Base-by-base conservation (phyloP, 2,797 vertebrate species). In the Sciurus carolinensis region DNA sequence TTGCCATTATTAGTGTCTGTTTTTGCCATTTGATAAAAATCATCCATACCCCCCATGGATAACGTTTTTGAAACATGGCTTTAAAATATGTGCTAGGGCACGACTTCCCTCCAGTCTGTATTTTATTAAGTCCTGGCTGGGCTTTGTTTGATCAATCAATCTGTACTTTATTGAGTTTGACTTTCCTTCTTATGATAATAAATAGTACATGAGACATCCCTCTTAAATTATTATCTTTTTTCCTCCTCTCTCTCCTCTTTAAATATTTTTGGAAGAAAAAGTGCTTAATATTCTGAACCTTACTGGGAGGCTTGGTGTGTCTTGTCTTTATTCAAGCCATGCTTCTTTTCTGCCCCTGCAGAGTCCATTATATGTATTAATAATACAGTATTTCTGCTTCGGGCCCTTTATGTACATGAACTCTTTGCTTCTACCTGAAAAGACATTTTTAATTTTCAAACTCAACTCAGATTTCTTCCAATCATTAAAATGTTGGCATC, bases 71-170 rank as follows among this genome's bases (percentile, higher is more conserved):
- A 95, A 96, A 90, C 6, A 57, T 17, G 22, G 42, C 42, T 94
- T 97, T 86, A 71, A 93, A 88, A 42, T 69, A 50, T 80, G 28
- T 42, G n/a, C 39, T 44, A 80, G 44, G 44, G 47, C 1, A 80
- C n/a, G 93, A 69, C 15, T 79, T 75, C 39, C 50, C 39, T 57
- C 26, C 86, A 87, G 33, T 80, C 75, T 95, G 20, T 24, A 72
- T 22, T 82, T 57, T 90, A 88, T 82, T 75, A 92, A 92, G 22
- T 28, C 33, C 44, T 75, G 17, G 9, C 57, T 86, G 54, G n/a
- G 62, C 44, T 97, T 85, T 39, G 33, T 87, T 90, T 96, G 88
- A 91, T 75, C 77, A 90, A 57, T 90, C 85, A 83, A 44, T 82
- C 52, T 79, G 39, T 50, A 90, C 57, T 83, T 94, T 66, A 72